Conservation (phyloP, 2,113 vertebrate genomes). For the Sphaerodactylus townsendi region DNA sequence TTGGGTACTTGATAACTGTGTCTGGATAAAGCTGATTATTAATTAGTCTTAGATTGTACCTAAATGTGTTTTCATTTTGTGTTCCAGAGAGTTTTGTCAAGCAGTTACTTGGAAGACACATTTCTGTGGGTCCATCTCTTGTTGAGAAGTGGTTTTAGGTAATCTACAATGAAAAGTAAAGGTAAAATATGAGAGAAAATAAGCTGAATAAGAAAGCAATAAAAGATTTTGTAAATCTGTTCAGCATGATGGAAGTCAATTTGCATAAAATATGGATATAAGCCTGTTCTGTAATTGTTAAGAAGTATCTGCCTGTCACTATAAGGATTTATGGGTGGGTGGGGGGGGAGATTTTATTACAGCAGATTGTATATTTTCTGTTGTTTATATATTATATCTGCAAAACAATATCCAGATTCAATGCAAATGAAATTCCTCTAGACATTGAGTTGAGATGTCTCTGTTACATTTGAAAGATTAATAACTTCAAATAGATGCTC, state of each 20-base stretch:
- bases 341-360: background rate
- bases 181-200: background rate
- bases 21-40: background rate
- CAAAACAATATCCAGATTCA: background rate
- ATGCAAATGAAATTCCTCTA: background rate
- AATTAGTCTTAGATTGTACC: background rate
- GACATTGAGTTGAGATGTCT: background rate
- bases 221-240: background rate
- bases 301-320: background rate
- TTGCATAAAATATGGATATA: background rate
- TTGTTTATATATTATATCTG: background rate
- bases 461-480: conserved; percentile 1
- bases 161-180: rapidly evolving
- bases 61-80: background rate
- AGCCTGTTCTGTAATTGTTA: background rate
- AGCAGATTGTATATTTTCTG: background rate
- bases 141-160: background rate
- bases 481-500: conserved; percentile 27
- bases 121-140: background rate
- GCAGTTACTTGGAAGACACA: background rate
- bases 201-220: background rate
- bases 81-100: background rate
- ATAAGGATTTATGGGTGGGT: background rate
- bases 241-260: background rate
- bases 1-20: background rate